Percentiles rank a stretch among this genome's conserved stretches.
These are phyloP conservation scores for Elaphurus davidianus DNA, from an alignment of 2,113 vertebrate species.

Conservation along the genomic window DNA sequence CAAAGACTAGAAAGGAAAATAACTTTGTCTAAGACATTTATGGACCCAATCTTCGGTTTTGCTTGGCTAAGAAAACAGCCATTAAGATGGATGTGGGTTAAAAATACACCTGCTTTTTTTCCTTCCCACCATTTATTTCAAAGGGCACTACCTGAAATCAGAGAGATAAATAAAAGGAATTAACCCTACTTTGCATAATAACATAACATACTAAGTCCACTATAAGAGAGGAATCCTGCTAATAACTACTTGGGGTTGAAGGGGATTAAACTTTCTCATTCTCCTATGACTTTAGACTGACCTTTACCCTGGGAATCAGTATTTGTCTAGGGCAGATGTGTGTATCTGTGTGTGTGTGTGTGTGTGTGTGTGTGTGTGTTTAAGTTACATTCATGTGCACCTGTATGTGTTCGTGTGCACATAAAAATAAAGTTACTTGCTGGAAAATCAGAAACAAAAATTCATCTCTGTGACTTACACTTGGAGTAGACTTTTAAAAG, in stretches of 20 bases:
- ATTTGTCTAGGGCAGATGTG: neutral
- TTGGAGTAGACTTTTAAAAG: neutral
- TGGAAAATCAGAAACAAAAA: conserved; percentile 9
- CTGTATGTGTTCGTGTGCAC: neutral
- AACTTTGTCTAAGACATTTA: neutral
- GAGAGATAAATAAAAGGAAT: conserved; percentile 1
- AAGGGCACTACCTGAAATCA: neutral
- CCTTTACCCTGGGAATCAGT: neutral
- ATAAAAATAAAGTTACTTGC: neutral
- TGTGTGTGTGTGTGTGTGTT: neutral
- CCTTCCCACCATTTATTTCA: conserved; percentile 5
- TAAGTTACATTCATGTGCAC: too few relatives aligned
- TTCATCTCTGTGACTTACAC: neutral
- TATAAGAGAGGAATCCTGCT: neutral
- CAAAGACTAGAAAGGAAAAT: neutral
- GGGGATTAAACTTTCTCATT: neutral
- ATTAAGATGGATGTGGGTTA: neutral
- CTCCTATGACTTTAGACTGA: neutral
- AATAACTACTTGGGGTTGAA: neutral
- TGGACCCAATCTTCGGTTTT: neutral
- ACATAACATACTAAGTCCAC: neutral
- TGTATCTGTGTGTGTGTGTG: neutral
- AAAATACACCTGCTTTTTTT: neutral
- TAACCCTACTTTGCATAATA: conserved; percentile 27
- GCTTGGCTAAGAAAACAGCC: neutral